Base-by-base conservation (phyloP, 2,797 vertebrate genomes). In the Ptychobarbus kaznakovi region DNA sequence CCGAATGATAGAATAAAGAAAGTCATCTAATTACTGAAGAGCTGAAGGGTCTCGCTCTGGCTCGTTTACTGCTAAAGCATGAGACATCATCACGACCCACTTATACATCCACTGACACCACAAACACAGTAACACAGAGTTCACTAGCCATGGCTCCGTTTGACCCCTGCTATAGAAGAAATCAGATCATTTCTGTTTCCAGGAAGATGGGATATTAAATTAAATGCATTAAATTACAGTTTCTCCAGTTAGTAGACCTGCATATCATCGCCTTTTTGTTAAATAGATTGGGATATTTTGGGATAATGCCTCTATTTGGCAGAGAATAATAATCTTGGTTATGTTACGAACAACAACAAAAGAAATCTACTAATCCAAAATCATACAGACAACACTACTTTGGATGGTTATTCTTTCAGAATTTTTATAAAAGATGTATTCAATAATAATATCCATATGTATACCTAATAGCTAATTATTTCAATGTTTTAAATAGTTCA, bases 81-180 rank as follows among this genome's bases (percentile, higher is more conserved):
- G 63, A 68, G 42, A 3, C 25, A 28, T 90, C 91, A 92, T 90
- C 88, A 87, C 94, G 93, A 94, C 93, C 93, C 90, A 94, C 18
- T 90, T 94, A 81, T 84, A 63, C 87, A 86, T 91, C 25, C 53
- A 80, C 44, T 63, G 82, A 89, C n/a, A 49, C 78, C 10, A 72
- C 38, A 82, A 11, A 72, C 68, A 58, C 68, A 72, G 4, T 12
- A 10, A 69, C 44, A 15, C 44, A 2, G 16, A 66, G 42, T 18
- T 20, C 35, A 28, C 68, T 7, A 9, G 70, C 35, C 44, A 13
- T 5, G 13, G 56, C 44, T 46, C 40, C 51, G 12, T 35, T 75
- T 63, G 32, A 74, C 20, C 46, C 44, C 65, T 22, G 25, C 51
- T n/a, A n/a, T 1, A 3, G 0, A 13, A 11, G 5, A 42, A 42